Evolutionary conservation across 2,797 vertebrate species (phyloP).

Genomic region (Cossypha caffra): DNA sequence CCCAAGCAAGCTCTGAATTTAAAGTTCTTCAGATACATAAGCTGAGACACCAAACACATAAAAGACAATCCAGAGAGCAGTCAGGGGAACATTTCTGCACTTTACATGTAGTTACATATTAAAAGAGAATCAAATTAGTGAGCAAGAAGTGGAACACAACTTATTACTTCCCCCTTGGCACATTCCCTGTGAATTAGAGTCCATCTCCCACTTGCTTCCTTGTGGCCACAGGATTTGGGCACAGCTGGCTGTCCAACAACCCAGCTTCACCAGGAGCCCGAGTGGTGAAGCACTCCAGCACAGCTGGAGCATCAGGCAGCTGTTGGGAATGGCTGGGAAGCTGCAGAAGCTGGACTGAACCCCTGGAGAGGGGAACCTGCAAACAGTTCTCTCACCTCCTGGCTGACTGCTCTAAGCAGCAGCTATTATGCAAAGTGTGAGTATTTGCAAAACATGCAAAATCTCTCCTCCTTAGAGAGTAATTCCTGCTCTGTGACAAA

Average conservation of each 20-base stretch:
- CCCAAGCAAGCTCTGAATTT: not conserved
- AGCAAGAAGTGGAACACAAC: not conserved
- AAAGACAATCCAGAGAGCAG: not conserved
- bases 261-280: not conserved
- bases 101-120: not conserved
- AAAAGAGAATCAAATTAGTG: not conserved
- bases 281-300: not conserved
- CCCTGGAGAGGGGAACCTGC: not conserved
- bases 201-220: not conserved
- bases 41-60: not conserved
- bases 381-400: not conserved
- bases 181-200: not conserved
- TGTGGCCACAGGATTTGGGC: not conserved
- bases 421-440: conserved; percentile 16
- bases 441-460: conserved; percentile 59
- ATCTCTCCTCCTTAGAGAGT: not conserved
- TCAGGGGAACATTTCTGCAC: not conserved
- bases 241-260: not conserved
- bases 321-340: not conserved
- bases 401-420: conserved; percentile 7
- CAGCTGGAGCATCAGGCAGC: not conserved
- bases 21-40: not conserved
- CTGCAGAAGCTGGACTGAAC: not conserved
- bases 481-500: conserved; percentile 36
- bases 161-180: not conserved